Conservation (phyloP, 1,140 invertebrate genomes). For the Ditylenchus dipsaci region DNA sequence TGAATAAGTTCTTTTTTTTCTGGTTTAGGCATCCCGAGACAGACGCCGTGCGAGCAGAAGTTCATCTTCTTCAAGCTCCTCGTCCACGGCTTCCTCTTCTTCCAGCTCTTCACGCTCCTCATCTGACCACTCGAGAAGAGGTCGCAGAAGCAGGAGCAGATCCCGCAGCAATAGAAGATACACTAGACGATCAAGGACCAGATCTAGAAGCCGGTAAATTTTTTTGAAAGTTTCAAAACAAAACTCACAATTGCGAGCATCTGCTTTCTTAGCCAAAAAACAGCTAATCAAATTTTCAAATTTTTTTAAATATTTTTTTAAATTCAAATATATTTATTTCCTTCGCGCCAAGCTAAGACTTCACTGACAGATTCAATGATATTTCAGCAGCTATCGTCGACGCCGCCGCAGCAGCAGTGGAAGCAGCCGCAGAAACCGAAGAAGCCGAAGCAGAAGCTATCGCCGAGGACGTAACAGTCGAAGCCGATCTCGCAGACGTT, state of each 20-base stretch:
- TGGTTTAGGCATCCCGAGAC: neutral
- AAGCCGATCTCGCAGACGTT: constrained; percentile 6
- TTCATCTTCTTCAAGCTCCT: neutral
- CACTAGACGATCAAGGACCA: neutral
- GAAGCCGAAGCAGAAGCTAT: constrained; percentile 9
- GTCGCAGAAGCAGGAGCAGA: neutral
- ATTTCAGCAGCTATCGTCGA: neutral
- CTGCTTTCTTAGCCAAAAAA: neutral
- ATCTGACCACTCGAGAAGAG: neutral
- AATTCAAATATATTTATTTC: no score
- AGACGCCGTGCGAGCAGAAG: neutral
- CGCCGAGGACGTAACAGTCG: constrained; percentile 6
- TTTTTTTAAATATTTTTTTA: no score
- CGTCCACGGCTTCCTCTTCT: constrained; percentile 3
- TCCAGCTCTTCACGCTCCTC: neutral
- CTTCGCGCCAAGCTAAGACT: neutral
- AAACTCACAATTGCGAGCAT: neutral
- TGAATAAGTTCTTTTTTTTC: neutral
- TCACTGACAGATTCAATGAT: neutral
- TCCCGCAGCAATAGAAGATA: neutral
- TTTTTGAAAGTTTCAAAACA: neutral
- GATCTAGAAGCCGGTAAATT: constrained; percentile 1
- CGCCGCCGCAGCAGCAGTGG: constrained; percentile 5
- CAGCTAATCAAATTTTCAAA: neutral
- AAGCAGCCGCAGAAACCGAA: neutral